A percentile compares a stretch with the other conserved stretches of the same genome.
Conservation (phyloP, 2,888 invertebrate species). For the Hyppa rectilinea region DNA sequence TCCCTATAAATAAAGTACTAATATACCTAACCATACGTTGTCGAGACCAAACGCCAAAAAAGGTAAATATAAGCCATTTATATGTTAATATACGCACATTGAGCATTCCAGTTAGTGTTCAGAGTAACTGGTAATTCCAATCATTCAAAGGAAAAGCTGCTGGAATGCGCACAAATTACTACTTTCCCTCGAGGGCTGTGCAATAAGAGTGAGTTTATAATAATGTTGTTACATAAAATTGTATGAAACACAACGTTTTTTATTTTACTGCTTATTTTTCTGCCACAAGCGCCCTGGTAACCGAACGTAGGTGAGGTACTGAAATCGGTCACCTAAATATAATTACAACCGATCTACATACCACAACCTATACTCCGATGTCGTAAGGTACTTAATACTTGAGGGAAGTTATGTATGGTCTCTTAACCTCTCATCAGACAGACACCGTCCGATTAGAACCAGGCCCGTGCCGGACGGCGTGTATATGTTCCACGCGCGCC, state of each 20-base stretch:
- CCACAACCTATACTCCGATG: not conserved
- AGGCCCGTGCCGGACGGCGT: no score
- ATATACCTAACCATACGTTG: not conserved
- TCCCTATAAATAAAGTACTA: no score
- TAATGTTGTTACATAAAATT: not conserved
- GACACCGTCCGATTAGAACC: no score
- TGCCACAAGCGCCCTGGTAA: not conserved
- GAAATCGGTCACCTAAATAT: not conserved
- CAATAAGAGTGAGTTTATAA: conserved; percentile 12
- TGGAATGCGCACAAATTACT: conserved; percentile 33
- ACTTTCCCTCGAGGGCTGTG: conserved; percentile 39
- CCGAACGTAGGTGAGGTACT: not conserved
- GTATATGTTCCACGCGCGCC: no score
- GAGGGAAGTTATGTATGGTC: not conserved
- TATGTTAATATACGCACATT: conserved; percentile 48
- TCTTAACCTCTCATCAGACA: no score
- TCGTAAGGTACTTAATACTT: not conserved
- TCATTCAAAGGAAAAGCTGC: conserved; percentile 39
- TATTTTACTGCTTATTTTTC: not conserved
- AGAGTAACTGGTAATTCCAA: conserved; percentile 38
- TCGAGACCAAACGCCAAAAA: conserved; percentile 15
- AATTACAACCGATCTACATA: not conserved
- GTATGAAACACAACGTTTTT: not conserved
- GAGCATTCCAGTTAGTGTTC: conserved; percentile 19
- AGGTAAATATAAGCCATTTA: conserved; percentile 25